Conservation (phyloP, 1,140 invertebrate species). For the Trichogramma pretiosum region DNA sequence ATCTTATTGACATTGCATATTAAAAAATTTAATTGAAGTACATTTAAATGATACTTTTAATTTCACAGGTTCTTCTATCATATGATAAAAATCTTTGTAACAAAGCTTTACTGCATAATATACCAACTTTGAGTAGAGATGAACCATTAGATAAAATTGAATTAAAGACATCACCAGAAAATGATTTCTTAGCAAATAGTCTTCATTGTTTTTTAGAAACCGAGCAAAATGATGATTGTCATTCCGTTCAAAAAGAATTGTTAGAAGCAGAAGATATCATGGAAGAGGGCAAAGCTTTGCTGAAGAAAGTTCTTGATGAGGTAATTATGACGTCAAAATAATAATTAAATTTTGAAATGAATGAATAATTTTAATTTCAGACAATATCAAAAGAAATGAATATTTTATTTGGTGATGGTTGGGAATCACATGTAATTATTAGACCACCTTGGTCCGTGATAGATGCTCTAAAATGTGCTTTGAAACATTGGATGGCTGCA, state of each 20-base stretch:
- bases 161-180: conserved; percentile 18
- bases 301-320: conserved; percentile 27
- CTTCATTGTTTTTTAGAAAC: conserved; percentile 3
- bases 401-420: conserved; percentile 30
- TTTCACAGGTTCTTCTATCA: conserved; percentile 34
- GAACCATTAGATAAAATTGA: conserved; percentile 35
- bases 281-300: conserved; percentile 25
- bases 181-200: conserved; percentile 7
- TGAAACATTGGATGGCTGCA: conserved; percentile 41
- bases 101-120: conserved; percentile 38
- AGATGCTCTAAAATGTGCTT: conserved; percentile 33
- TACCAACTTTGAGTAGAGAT: conserved; percentile 26
- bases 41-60: conserved; percentile 3
- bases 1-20: neutral
- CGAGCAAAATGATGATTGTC: neutral
- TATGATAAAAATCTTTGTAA: conserved; percentile 42
- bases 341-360: neutral
- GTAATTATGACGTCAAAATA: conserved; percentile 19
- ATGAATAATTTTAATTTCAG: conserved; percentile 19
- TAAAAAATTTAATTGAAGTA: neutral
- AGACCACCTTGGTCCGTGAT: conserved; percentile 36
- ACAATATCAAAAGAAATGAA: conserved; percentile 36
- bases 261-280: conserved; percentile 28
- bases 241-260: conserved; percentile 22
- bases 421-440: conserved; percentile 32